These are phyloP conservation scores for Latheticus oryzae DNA, from an alignment of 2,888 invertebrate species.

Conservation along the genomic window DNA sequence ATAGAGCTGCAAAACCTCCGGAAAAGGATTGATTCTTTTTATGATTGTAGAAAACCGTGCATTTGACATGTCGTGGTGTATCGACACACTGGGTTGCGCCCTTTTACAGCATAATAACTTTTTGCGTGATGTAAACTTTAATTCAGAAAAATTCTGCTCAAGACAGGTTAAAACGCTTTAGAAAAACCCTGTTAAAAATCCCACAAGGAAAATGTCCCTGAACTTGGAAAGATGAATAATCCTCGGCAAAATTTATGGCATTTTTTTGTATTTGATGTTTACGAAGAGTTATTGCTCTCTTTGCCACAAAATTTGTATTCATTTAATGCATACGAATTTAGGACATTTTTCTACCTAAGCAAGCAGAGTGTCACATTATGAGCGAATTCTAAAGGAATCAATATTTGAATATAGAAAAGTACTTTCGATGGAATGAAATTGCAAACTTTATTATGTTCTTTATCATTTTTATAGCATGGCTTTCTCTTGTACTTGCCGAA, in stretches of 20 bases:
- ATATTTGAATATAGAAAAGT: too few relatives aligned
- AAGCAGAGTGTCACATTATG: too few relatives aligned
- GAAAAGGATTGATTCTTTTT: slow-evolving; percentile 10
- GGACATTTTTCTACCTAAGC: too few relatives aligned
- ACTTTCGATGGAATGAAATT: too few relatives aligned
- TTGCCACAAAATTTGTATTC: slow-evolving; percentile 22
- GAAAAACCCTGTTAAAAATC: slow-evolving; percentile 35
- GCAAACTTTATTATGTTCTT: slow-evolving; percentile 31
- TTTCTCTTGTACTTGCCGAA: slow-evolving; percentile 28
- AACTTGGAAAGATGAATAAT: slow-evolving; percentile 36
- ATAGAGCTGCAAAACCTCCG: not conserved
- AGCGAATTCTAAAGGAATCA: too few relatives aligned
- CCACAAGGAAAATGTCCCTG: slow-evolving; percentile 30
- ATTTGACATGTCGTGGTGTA: slow-evolving; percentile 32
- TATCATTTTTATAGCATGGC: slow-evolving; percentile 33
- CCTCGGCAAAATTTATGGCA: slow-evolving; percentile 21
- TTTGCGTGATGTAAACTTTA: slow-evolving; percentile 49
- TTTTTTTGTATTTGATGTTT: slow-evolving; percentile 34
- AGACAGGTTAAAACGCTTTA: slow-evolving; percentile 45
- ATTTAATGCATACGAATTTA: slow-evolving; percentile 31
- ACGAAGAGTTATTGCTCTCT: slow-evolving; percentile 11
- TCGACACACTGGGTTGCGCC: slow-evolving; percentile 42
- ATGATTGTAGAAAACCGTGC: slow-evolving; percentile 12
- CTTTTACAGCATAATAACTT: slow-evolving; percentile 47
- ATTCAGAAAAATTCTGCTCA: slow-evolving; percentile 47